A percentile compares a stretch with the other conserved stretches of the same genome.
These are phyloP conservation scores for Mesoclemmys tuberculata DNA, from an alignment of 2,113 vertebrate genomes.

Conservation along the genomic window DNA sequence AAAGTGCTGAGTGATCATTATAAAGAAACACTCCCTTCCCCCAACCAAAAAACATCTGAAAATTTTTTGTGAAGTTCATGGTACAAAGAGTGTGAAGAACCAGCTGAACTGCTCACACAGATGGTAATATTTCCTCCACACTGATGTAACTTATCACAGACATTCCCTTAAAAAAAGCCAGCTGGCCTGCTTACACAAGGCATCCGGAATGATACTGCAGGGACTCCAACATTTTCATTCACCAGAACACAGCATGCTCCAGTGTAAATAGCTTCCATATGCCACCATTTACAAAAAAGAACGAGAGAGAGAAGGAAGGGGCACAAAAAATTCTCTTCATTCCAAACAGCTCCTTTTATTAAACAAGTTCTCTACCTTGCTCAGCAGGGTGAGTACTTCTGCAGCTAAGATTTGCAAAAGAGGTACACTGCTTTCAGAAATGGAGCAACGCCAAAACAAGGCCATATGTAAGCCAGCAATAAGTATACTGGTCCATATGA, in stretches of 20 bases:
- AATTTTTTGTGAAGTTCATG: not conserved
- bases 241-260: conserved; percentile 73
- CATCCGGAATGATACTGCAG: conserved; percentile 75
- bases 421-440: not conserved
- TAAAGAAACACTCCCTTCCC: not conserved
- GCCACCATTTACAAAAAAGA: conserved; percentile 53
- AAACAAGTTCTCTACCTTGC: conserved; percentile 31
- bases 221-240: conserved; percentile 72
- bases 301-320: not conserved
- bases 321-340: conserved; percentile 1
- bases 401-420: not conserved
- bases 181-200: conserved; percentile 79
- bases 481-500: not conserved
- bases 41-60: not conserved
- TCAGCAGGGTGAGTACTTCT: not conserved
- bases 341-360: conserved; percentile 42
- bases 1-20: conserved; percentile 1
- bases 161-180: conserved; percentile 65
- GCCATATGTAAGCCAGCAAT: not conserved
- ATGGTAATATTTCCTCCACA: conserved; percentile 61
- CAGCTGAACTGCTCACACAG: conserved; percentile 64
- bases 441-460: not conserved
- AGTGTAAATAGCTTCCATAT: conserved; percentile 82
- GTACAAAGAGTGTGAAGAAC: not conserved
- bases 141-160: conserved; percentile 69